Conservation (phyloP, 2,888 invertebrate genomes). For the Ichneumoninae sp. region DNA sequence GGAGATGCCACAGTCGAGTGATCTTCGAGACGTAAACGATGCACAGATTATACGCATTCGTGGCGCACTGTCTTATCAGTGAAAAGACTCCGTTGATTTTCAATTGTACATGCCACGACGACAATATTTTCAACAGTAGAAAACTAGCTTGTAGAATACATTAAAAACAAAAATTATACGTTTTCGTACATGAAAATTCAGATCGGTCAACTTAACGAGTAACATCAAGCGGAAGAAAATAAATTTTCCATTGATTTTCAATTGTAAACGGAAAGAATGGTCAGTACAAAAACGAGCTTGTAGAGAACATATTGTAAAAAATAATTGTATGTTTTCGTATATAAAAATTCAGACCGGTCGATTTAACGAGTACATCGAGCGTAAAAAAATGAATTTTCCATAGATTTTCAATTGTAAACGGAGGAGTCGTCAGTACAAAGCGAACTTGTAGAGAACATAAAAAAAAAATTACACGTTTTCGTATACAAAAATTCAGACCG, state of each 20-base stretch:
- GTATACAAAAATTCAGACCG: conserved; percentile 88
- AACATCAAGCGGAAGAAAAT: conserved; percentile 98
- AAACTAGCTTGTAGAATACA: neutral
- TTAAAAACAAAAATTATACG: neutral
- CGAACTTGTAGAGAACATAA: neutral
- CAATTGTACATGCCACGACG: conserved; percentile 54
- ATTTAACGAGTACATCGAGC: conserved; percentile 98
- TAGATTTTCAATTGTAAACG: conserved; percentile 26
- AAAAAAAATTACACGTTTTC: neutral
- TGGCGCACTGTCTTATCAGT: conserved; percentile 54
- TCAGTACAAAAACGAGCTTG: conserved; percentile 38
- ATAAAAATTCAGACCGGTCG: conserved; percentile 92
- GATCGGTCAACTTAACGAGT: conserved; percentile 99
- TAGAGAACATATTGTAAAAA: neutral
- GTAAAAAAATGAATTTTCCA: conserved; percentile 94
- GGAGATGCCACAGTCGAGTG: conserved; percentile 65
- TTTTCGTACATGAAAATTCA: conserved; percentile 80
- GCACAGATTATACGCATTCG: conserved; percentile 76
- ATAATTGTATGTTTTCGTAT: neutral
- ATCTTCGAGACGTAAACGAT: conserved; percentile 78
- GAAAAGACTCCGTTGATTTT: conserved; percentile 58
- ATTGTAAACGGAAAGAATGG: conserved; percentile 56
- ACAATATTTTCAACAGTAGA: conserved; percentile 49
- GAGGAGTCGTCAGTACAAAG: conserved; percentile 60
- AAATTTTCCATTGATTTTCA: conserved; percentile 85